Base-by-base conservation (phyloP, 2,888 invertebrate genomes). In the Bombylius discolor region DNA sequence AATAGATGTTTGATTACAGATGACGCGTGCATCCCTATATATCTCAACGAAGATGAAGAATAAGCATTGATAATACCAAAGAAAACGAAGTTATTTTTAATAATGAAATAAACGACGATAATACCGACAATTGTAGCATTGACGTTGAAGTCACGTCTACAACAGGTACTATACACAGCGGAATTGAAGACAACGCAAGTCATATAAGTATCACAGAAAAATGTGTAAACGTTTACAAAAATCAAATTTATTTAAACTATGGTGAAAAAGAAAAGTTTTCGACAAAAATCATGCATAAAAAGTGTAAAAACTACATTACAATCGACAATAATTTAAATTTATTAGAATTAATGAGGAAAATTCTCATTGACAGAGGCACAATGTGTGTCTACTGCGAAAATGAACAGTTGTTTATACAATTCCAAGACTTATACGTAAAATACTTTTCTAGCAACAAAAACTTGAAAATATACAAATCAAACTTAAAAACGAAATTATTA, bases 141-240 rank as follows among this genome's bases (percentile, higher is more conserved):
- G 31, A 56, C 49, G 47, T 33, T 36, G 34, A 36, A 36, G 34
- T 36, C 34, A 36, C 2, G 4, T 36, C 34, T 36, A 8, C 8
- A 36, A 49, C 4, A 55, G 47, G 51, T 5, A 57, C 57, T 0
- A 52, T 57, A 13, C 52, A 57, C n/a, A 58, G 52, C 12, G 55
- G 50, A 1, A 7, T 14, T 5, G 51, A 51, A 31, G 53, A 53
- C 23, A 51, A 42, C 44, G 6, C 44, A 6, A 11, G n/a, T 14
- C 49, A 49, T 32, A 57, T 55, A 14, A 57, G 3, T 58, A 59
- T 53, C 52, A 62, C 56, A 14, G 59, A 46, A 56, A 58, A 49
- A 60, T 61, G 51, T 6, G 58, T 49, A 55, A 49, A 6, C 53
- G 56, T 32, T 56, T 59, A 31, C 51, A 52, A 1, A 51, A 54